Evolutionary conservation across 1,140 invertebrate genomes (phyloP).

Genomic region (Leptonema lineaticorne): DNA sequence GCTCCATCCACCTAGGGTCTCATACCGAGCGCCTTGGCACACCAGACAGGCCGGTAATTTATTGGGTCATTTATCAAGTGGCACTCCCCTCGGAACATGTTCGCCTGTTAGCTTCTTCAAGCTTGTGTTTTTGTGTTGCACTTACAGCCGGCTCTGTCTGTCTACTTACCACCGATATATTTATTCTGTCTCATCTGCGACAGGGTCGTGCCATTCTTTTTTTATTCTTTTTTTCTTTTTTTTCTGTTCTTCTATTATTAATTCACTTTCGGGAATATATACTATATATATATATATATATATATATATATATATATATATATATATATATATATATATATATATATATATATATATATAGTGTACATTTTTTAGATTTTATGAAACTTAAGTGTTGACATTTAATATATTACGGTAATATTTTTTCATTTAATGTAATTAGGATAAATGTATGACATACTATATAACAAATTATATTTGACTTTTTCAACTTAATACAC

Average conservation of each 20-base stretch:
- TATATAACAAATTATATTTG: no score
- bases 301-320: not conserved
- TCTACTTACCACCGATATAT: constrained; percentile 31
- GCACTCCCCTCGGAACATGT: constrained; percentile 38
- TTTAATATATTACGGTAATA: no score
- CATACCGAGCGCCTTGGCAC: constrained; percentile 8
- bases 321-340: not conserved
- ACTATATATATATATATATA: not conserved
- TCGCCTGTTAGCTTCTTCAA: constrained; percentile 35
- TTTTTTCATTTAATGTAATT: no score
- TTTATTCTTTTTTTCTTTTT: not conserved
- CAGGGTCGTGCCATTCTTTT: not conserved
- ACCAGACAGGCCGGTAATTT: constrained; percentile 36
- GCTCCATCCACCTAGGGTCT: constrained; percentile 2
- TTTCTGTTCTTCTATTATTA: no score
- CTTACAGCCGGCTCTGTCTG: constrained; percentile 28
- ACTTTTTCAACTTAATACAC: no score
- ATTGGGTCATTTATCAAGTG: constrained; percentile 39
- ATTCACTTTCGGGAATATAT: not conserved
- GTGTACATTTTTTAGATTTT: no score
- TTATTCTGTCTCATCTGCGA: constrained; percentile 22
- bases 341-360: no score
- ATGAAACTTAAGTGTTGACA: no score
- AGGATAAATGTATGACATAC: no score
- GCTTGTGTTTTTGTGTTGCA: constrained; percentile 34